Percentiles rank a stretch among this genome's conserved stretches.
Evolutionary conservation across 2,888 invertebrate species (phyloP).

Genomic region (Thymelicus sylvestris): DNA sequence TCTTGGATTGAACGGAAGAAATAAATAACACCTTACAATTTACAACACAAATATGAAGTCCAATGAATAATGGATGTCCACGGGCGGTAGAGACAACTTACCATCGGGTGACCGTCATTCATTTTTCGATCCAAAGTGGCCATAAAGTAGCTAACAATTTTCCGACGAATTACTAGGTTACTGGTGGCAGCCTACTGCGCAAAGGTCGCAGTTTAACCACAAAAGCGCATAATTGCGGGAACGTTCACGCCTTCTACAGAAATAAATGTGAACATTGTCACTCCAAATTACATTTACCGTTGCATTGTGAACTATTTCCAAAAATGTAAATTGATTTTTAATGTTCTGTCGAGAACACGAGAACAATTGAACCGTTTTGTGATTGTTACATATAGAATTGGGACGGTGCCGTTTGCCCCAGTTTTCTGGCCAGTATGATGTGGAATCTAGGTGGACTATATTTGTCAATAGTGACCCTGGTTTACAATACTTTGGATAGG

Average conservation of each 20-base stretch:
- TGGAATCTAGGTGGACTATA: too few species aligned
- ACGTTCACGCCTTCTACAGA: conserved; percentile 27
- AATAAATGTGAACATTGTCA: conserved; percentile 46
- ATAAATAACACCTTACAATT: too few species aligned
- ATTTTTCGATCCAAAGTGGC: too few species aligned
- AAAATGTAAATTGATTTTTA: conserved; percentile 63
- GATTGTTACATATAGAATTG: conserved; percentile 18
- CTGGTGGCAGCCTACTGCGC: not conserved
- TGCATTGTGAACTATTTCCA: conserved; percentile 48
- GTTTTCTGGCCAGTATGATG: not conserved
- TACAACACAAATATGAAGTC: too few species aligned
- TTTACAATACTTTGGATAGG: too few species aligned
- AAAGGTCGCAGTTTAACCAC: conserved; percentile 24
- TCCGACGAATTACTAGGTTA: not conserved
- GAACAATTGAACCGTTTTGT: conserved; percentile 39
- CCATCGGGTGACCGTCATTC: too few species aligned
- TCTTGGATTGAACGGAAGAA: too few species aligned
- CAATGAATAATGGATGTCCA: too few species aligned
- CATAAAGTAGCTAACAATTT: too few species aligned
- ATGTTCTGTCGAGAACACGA: conserved; percentile 50
- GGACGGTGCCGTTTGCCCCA: not conserved
- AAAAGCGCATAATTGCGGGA: conserved; percentile 26
- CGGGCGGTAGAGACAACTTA: too few species aligned
- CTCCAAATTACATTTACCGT: conserved; percentile 55
- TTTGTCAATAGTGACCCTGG: too few species aligned